phyloP scores from a whole-genome alignment of 2,113 vertebrate genomes.

The Ramphastos sulfuratus region DNA sequence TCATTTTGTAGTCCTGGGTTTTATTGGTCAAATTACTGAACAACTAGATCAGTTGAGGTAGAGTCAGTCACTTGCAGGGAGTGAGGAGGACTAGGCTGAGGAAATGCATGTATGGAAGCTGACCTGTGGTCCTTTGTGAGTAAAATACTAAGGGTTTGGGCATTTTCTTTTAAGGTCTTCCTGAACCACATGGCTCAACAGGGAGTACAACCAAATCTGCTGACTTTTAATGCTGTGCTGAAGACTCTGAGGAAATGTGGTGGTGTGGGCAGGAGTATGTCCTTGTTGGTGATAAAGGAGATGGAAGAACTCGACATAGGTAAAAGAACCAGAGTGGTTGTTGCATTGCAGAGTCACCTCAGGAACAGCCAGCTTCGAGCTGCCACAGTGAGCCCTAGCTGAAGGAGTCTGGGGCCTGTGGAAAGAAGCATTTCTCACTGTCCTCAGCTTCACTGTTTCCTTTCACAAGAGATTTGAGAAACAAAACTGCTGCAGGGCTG shows the following conservation, averaged over 20 bases:
- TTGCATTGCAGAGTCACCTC: background rate
- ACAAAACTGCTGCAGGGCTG: background rate
- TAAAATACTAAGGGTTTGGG: background rate
- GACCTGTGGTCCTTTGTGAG: background rate
- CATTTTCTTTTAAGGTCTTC: conserved; percentile 78
- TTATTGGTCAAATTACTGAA: background rate
- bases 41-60: background rate
- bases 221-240: conserved; percentile 88
- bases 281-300: conserved; percentile 79
- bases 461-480: background rate
- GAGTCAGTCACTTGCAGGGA: background rate
- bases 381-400: background rate
- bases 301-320: conserved; percentile 90
- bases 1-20: background rate
- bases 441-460: background rate
- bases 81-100: background rate
- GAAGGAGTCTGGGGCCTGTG: background rate
- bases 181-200: conserved; percentile 89
- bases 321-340: conserved; percentile 37
- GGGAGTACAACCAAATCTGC: conserved; percentile 84
- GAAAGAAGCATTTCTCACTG: background rate
- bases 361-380: background rate
- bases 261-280: conserved; percentile 60
- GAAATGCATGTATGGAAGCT: background rate
- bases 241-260: conserved; percentile 81